phyloP scores from a whole-genome alignment of 2,797 vertebrate species.

The Oryzias sinensis region DNA sequence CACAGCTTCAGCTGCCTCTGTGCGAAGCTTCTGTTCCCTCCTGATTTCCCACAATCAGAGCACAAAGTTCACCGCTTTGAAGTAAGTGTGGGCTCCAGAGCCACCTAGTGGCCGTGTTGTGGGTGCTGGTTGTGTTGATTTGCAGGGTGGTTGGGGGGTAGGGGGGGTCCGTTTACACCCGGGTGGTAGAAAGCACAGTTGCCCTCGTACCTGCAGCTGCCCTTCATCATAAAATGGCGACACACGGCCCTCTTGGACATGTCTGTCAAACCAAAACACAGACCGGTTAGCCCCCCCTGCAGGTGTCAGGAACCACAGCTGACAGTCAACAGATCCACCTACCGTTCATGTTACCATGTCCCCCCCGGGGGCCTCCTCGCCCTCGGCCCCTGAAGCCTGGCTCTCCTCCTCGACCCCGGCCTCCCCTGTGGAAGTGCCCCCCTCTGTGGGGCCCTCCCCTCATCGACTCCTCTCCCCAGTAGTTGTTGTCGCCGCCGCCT shows the following conservation, averaged over 20 bases:
- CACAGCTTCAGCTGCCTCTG: neutral
- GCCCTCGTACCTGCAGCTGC: conserved; percentile 92
- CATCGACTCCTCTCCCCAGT: conserved; percentile 87
- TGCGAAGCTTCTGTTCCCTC: neutral
- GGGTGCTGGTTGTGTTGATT: conserved; percentile 58
- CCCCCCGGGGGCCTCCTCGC: conserved; percentile 83
- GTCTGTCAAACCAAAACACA: conserved; percentile 69
- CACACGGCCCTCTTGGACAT: conserved; percentile 91
- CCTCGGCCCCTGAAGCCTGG: conserved; percentile 84
- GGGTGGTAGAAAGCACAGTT: conserved; percentile 96
- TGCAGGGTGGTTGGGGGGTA: conserved; percentile 79
- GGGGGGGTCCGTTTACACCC: conserved; percentile 88
- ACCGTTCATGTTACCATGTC: conserved; percentile 86
- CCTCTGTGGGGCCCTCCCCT: conserved; percentile 82
- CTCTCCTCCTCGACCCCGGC: conserved; percentile 83
- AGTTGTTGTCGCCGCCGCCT: conserved; percentile 80
- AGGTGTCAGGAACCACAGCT: neutral
- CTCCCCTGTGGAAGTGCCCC: conserved; percentile 85
- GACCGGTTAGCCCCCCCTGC: neutral
- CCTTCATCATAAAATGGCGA: conserved; percentile 95
- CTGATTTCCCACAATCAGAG: neutral
- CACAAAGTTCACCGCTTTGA: neutral
- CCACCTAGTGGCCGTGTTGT: conserved; percentile 63
- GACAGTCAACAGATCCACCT: conserved; percentile 6
- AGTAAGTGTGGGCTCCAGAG: neutral